Base-by-base conservation (phyloP, 2,888 invertebrate species). In the Coelinius sp. region DNA sequence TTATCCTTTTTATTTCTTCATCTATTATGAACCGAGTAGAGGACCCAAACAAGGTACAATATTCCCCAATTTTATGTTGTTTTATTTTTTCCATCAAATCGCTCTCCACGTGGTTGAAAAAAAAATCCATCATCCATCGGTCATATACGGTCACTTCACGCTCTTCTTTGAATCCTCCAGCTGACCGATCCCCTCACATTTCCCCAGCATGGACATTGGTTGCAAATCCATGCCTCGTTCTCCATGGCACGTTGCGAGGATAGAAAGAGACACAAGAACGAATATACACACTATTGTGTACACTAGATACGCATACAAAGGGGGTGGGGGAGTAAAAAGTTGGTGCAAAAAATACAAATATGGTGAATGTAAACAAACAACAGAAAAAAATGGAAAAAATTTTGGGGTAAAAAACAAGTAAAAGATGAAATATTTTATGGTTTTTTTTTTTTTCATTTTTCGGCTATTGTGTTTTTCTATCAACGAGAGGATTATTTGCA, bases 161-260 rank as follows among this genome's bases (percentile, higher is more conserved):
- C 20, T 17, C 14, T n/a, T n/a, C 41, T 14, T 14, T 5, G n/a
- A 14, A 41, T 41, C 41, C 20, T 52, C 20, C 10, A 14, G 20
- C 12, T 14, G 14, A 64, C 14, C 10, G 35, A 41, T 41, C 38
- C 12, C 20, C 22, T 53, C 31, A 35, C 22, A 38, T 12, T 22
- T 31, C 52, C 25, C 38, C 27, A n/a, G n/a, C 68, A 70, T 75
- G 78, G 78, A 78, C 78, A 73, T 68, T 73, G 75, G 65, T 76
- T 75, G 76, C 77, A 81, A 81, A 81, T 81, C 81, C 81, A 75
- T 74, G 71, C 76, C 75, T 59, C 75, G 76, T 73, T 74, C 76
- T 68, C 64, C 68, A 59, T 68, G 76, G 78, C 81, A 81, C 81
- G 81, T 80, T 74, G 76, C 74, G n/a, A 76, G 71, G 68, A 72